A percentile compares a stretch with the other conserved stretches of the same genome.
These are phyloP conservation scores for Danionella dracula DNA, from an alignment of 2,797 vertebrate genomes.

Conservation along the genomic window DNA sequence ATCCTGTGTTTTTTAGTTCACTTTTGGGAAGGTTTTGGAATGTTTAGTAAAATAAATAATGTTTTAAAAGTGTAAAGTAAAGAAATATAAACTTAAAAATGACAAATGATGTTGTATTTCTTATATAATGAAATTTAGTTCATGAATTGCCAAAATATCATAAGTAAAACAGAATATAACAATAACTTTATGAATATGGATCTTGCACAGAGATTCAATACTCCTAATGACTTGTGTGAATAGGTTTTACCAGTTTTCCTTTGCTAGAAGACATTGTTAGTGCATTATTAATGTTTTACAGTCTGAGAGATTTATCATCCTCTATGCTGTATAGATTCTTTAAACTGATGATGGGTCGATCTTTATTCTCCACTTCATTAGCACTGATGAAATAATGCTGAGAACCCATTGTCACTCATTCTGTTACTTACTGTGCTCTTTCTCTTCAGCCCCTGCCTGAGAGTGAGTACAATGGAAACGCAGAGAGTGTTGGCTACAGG, in stretches of 20 bases:
- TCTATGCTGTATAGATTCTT: not conserved
- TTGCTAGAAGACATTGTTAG: not conserved
- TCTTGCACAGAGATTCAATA: not conserved
- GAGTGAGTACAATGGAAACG: slow-evolving; percentile 84
- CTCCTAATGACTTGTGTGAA: not conserved
- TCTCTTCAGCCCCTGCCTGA: slow-evolving; percentile 76
- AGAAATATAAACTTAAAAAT: too few species aligned
- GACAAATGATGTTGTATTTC: too few species aligned
- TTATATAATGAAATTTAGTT: too few species aligned
- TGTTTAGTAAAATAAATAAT: not conserved
- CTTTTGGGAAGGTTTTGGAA: not conserved
- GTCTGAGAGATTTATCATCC: not conserved
- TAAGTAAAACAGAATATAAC: not conserved
- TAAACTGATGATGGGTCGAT: not conserved
- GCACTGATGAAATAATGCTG: not conserved
- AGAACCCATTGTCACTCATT: not conserved
- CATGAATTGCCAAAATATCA: not conserved
- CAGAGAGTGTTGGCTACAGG: slow-evolving; percentile 85
- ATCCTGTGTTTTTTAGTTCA: not conserved
- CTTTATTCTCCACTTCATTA: not conserved
- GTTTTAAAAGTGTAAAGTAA: not conserved
- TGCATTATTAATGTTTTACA: not conserved
- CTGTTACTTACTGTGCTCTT: not conserved
- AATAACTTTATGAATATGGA: not conserved
- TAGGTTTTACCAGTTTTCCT: not conserved